Conservation (phyloP, 2,797 vertebrate genomes). For the Xyrichtys novacula region DNA sequence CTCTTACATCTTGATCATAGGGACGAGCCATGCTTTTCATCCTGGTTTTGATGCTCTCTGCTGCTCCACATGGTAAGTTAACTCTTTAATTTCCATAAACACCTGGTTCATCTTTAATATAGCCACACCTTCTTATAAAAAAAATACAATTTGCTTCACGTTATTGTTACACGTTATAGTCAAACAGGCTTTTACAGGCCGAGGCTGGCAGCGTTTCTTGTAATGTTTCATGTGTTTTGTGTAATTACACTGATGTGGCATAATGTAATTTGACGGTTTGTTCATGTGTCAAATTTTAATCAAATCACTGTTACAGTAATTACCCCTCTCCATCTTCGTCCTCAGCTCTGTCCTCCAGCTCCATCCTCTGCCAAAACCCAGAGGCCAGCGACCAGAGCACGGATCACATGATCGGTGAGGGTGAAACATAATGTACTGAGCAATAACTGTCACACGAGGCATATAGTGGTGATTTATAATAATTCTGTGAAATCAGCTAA, state of each 20-base stretch:
- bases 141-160: too few species aligned
- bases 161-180: too few species aligned
- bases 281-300: slow-evolving; percentile 1
- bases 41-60: slow-evolving; percentile 48
- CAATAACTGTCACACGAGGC: neutral
- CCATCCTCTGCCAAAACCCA: slow-evolving; percentile 70
- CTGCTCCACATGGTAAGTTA: slow-evolving; percentile 59
- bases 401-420: slow-evolving; percentile 68
- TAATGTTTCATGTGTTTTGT: neutral
- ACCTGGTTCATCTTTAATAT: too few species aligned
- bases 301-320: neutral
- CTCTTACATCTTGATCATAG: slow-evolving; percentile 13
- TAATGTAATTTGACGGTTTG: neutral
- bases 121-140: too few species aligned
- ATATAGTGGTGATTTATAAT: neutral
- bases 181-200: too few species aligned
- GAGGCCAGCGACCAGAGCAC: slow-evolving; percentile 45
- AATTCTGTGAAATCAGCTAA: slow-evolving; percentile 5
- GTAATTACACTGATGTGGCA: neutral
- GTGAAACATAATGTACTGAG: neutral
- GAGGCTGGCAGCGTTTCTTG: neutral
- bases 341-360: slow-evolving; percentile 51
- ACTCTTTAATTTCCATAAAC: accelerated
- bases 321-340: neutral
- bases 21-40: slow-evolving; percentile 60